Base-by-base conservation (phyloP, 2,113 vertebrate species). In the Dicentrarchus labrax region DNA sequence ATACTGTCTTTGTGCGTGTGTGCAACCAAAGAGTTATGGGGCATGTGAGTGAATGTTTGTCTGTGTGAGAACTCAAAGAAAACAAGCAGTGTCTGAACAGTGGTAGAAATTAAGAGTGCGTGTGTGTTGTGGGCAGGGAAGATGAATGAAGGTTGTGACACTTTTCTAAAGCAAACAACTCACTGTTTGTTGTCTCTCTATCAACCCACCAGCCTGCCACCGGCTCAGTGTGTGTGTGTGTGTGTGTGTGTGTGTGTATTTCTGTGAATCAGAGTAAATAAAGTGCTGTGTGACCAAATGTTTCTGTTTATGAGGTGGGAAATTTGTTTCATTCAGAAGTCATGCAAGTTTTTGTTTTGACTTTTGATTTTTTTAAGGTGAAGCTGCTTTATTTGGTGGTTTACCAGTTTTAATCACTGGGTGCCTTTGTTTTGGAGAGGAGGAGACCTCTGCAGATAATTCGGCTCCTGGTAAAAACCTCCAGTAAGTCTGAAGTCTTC, bases 81-180 rank as follows among this genome's bases (percentile, higher is more conserved):
- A 92, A 88, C 84, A 87, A 83, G 79, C 77, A 78, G 50, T 22
- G 77, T 85, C 78, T 82, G 82, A 87, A 77, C 62, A 83, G 64
- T 74, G 70, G 59, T 73, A 53, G 71, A 85, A 77, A 85, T 89
- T 16, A 70, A 67, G 75, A 78, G 84, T 75, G 65, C 66, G 79
- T 78, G 56, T 30, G 62, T 53, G 64, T 76, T 82, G 84, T 88
- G 75, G 72, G 81, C 77, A 74, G 79, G 77, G 76, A 89, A 91
- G 84, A 91, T 84, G 90, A 93, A 92, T 93, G 90, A 92, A 87
- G 83, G 87, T 89, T 86, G 61, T 77, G 87, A 87, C 80, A 82
- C 85, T 74, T 81, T 77, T 84, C 86, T 76, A 88, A 89, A 89
- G 86, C 86, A 83, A 94, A 94, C 86, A 93, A 64, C 71, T 78